Base-by-base conservation (phyloP, 2,888 invertebrate genomes). In the Alloplasta piceator region DNA sequence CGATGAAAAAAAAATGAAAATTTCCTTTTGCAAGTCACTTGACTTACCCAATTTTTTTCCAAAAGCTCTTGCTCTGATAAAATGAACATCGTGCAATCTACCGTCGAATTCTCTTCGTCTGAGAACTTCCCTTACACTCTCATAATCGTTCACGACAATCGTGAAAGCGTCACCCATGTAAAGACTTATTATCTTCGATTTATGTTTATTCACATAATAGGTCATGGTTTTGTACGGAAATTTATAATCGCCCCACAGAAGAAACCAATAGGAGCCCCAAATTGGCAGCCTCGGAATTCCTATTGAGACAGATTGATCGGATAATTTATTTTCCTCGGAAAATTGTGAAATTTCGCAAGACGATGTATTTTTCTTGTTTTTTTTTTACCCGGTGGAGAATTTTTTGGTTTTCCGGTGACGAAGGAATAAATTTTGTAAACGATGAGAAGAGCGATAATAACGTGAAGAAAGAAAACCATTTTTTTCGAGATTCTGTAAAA, bases 231-330 rank as follows among this genome's bases (percentile, higher is more conserved):
- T 90, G 10, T 94, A 93, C 0, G 95, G 90, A 85, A 93, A 94
- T 64, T 92, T 92, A 81, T 93, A 93, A 82, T 94, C 92, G 46
- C 94, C 91, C 72, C 94, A 89, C 50, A 95, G 88, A 55, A 95
- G 87, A 52, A 94, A 92, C 91, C 94, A 94, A 82, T 95, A 95
- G 39, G 94, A 94, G 1, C 95, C 95, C 85, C 94, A 94, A 14
- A 95, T 66, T 0, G 95, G 95, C 55, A 95, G 89, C 26, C 93
- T 93, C 0, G 94, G 94, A 1, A 95, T 94, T 55, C 95, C 95
- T 95, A 89, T 10, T 1, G 26, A 26, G 3, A 26, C 26, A 26
- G 26, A 26, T 1, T 26, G 26, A 26, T 26, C 26, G 26, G 26
- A 26, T 26, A 26, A 26, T 26, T 26, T 46, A 5, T 43, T 43